These are phyloP conservation scores for Falco biarmicus DNA, from an alignment of 2,797 vertebrate genomes.

Conservation along the genomic window DNA sequence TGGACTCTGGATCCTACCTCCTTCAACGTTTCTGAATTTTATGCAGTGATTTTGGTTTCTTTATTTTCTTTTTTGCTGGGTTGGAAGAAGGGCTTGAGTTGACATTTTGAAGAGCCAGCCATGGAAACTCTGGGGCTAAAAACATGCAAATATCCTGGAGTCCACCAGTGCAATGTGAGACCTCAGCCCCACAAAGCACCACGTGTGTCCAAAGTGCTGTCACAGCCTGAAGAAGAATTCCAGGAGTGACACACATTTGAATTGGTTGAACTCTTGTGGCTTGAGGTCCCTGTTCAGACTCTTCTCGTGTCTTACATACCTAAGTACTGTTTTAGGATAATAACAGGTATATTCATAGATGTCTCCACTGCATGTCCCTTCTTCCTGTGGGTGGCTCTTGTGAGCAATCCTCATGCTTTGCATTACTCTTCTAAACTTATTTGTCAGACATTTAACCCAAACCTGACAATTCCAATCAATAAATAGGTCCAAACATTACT, in stretches of 20 bases:
- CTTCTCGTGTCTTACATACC: neutral
- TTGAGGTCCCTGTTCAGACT: neutral
- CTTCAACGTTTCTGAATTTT: neutral
- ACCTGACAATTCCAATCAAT: neutral
- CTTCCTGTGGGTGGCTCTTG: neutral
- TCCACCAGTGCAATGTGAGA: neutral
- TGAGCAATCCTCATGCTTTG: neutral
- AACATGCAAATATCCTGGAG: neutral
- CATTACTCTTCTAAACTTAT: neutral
- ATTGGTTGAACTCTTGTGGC: neutral
- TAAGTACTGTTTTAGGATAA: neutral
- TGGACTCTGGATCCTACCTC: neutral
- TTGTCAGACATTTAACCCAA: neutral
- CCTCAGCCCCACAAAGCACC: neutral
- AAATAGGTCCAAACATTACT: neutral
- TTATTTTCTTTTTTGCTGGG: too few relatives aligned
- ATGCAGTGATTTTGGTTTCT: neutral
- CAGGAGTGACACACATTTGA: neutral
- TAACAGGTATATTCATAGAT: neutral
- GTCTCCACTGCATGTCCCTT: neutral
- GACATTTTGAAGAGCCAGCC: neutral
- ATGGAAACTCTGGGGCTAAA: neutral
- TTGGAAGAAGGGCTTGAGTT: neutral
- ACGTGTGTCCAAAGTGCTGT: too few relatives aligned
- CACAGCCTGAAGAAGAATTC: neutral